phyloP scores from a whole-genome alignment of 1,140 invertebrate genomes.

The Olivierus martensii region DNA sequence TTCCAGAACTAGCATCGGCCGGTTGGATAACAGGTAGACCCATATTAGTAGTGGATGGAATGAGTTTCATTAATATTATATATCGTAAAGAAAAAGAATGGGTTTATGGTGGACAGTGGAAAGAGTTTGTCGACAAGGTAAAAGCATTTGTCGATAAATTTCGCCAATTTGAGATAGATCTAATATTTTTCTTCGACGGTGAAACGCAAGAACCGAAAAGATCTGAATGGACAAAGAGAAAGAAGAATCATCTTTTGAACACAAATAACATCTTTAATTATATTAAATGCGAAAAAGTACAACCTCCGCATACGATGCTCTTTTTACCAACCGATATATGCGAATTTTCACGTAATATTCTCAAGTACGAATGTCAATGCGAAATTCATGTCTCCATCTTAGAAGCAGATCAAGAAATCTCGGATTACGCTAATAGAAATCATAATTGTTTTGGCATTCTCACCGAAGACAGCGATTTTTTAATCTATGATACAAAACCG shows the following conservation, averaged over 20 bases:
- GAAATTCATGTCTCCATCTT: slow-evolving; percentile 23
- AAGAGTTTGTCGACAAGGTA: slow-evolving; percentile 24
- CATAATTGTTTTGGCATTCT: slow-evolving; percentile 27
- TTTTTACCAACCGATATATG: slow-evolving; percentile 25
- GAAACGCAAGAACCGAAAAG: slow-evolving; percentile 24
- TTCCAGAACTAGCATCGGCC: slow-evolving; percentile 20
- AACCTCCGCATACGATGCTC: slow-evolving; percentile 21
- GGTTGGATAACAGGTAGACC: slow-evolving; percentile 16
- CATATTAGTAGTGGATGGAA: slow-evolving; percentile 28
- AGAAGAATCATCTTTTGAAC: slow-evolving; percentile 22
- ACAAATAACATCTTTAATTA: slow-evolving; percentile 22
- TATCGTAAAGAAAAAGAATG: slow-evolving; percentile 25
- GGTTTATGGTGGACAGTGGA: slow-evolving; percentile 28
- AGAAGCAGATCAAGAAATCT: slow-evolving; percentile 29
- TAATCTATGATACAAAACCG: slow-evolving; percentile 25
- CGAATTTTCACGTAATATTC: slow-evolving; percentile 18
- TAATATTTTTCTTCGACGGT: slow-evolving; percentile 32
- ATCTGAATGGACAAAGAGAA: slow-evolving; percentile 25
- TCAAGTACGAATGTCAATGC: slow-evolving; percentile 19
- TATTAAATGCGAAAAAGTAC: slow-evolving; percentile 5
- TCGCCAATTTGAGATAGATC: slow-evolving; percentile 18
- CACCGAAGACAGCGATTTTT: slow-evolving; percentile 29
- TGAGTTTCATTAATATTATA: slow-evolving; percentile 24
- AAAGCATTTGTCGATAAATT: slow-evolving; percentile 23
- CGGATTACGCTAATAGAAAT: slow-evolving; percentile 24